Conservation (phyloP, 2,113 vertebrate genomes). For the Lonchura striata region DNA sequence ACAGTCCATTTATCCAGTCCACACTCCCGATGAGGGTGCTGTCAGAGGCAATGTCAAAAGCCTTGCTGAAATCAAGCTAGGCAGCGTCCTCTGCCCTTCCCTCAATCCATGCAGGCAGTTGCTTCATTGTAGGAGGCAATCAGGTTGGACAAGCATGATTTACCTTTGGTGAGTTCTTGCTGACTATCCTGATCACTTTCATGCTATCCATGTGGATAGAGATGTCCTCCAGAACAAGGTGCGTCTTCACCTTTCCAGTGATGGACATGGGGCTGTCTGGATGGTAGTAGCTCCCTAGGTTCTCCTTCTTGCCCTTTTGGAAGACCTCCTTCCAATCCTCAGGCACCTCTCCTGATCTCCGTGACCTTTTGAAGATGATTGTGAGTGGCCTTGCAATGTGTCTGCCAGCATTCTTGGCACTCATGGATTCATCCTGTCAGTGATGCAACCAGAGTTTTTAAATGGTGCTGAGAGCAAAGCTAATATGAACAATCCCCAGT, state of each 20-base stretch:
- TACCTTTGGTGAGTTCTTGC: neutral
- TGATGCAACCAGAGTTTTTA: neutral
- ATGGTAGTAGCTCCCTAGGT: neutral
- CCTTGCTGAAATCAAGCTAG: rapidly evolving
- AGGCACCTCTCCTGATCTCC: neutral
- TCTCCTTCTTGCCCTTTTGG: neutral
- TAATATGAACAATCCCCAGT: neutral
- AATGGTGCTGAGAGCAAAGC: conserved; percentile 10
- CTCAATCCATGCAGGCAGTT: neutral
- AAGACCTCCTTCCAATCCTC: neutral
- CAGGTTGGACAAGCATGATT: neutral
- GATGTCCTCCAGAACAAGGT: neutral
- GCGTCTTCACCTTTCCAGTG: neutral
- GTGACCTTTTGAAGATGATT: neutral
- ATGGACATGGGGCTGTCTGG: neutral
- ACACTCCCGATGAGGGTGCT: neutral
- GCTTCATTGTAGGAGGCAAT: neutral
- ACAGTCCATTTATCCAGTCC: neutral
- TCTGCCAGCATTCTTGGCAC: neutral
- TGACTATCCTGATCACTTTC: neutral
- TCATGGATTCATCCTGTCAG: rapidly evolving
- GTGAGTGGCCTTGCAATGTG: neutral
- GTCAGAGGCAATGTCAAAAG: neutral
- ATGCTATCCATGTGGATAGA: neutral
- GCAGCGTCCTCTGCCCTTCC: neutral